Conservation (phyloP, 2,888 invertebrate genomes). For the Cheilosia grossa region DNA sequence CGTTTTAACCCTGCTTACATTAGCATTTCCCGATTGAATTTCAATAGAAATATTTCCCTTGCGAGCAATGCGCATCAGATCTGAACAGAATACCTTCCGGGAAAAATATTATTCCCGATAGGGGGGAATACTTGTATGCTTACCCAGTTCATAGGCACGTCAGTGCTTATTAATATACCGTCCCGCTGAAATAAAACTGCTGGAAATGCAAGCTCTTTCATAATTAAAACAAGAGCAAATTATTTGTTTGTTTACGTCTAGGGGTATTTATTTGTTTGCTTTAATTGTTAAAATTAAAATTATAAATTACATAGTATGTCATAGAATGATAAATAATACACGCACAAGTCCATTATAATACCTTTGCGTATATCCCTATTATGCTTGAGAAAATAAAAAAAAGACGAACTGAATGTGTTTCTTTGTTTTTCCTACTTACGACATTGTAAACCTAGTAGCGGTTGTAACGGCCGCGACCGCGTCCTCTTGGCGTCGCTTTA, state of each 20-base stretch:
- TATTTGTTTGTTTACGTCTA: slow-evolving; percentile 57
- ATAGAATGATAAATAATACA: slow-evolving; percentile 61
- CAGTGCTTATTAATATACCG: background rate
- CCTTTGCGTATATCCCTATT: slow-evolving; percentile 47
- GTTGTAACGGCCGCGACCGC: slow-evolving; percentile 83
- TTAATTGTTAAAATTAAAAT: slow-evolving; percentile 73
- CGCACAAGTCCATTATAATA: slow-evolving; percentile 49
- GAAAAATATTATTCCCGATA: no score
- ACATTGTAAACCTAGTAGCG: slow-evolving; percentile 77
- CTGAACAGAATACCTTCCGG: no score
- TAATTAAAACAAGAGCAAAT: background rate
- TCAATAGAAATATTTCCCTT: no score
- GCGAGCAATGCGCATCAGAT: no score
- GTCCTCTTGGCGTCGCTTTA: slow-evolving; percentile 81
- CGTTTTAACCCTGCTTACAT: no score
- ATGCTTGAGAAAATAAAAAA: slow-evolving; percentile 58
- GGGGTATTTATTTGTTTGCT: slow-evolving; percentile 60
- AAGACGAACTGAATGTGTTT: slow-evolving; percentile 20
- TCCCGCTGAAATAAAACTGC: background rate
- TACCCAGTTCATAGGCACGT: no score
- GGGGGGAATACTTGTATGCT: no score
- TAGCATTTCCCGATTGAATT: no score
- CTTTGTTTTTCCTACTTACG: slow-evolving; percentile 10
- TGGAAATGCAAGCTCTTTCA: background rate
- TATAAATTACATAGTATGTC: slow-evolving; percentile 65